Percentiles rank a stretch among this genome's conserved stretches.
These are phyloP conservation scores for Scartelaos histophorus DNA, from an alignment of 2,113 vertebrate genomes.

Conservation along the genomic window DNA sequence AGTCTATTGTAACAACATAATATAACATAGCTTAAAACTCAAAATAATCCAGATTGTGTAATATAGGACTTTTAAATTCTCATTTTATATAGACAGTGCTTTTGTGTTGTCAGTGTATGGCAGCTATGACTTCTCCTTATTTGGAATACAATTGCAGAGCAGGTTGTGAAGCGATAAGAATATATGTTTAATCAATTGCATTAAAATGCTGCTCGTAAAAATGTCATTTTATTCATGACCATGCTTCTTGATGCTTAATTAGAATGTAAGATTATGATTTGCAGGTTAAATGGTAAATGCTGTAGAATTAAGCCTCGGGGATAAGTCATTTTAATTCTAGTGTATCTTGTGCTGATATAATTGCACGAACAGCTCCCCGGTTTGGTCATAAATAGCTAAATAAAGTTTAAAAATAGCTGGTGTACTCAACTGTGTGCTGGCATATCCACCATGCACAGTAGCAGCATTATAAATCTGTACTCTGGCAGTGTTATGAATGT, in stretches of 20 bases:
- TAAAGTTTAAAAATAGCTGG: slow-evolving; percentile 47
- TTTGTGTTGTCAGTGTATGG: neutral
- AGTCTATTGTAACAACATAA: no score
- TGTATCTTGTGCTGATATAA: neutral
- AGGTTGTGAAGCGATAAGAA: neutral
- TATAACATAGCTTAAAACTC: no score
- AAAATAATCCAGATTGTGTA: no score
- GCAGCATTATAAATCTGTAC: slow-evolving; percentile 73
- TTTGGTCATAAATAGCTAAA: slow-evolving; percentile 24
- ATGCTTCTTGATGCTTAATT: neutral
- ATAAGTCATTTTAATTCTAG: neutral
- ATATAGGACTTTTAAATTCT: no score
- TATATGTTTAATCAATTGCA: slow-evolving; percentile 23
- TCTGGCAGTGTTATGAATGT: slow-evolving; percentile 36
- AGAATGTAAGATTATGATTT: neutral
- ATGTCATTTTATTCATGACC: neutral
- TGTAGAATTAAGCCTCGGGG: neutral
- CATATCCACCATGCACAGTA: slow-evolving; percentile 68
- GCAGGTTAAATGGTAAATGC: neutral
- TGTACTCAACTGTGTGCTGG: slow-evolving; percentile 58
- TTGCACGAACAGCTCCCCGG: neutral
- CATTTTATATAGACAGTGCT: neutral
- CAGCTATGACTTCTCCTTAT: neutral
- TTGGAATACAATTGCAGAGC: neutral
- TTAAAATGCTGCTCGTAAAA: neutral